A percentile compares a stretch with the other conserved stretches of the same genome.
phyloP scores from a whole-genome alignment of 2,888 invertebrate species.

The Ernsta delagoae region DNA sequence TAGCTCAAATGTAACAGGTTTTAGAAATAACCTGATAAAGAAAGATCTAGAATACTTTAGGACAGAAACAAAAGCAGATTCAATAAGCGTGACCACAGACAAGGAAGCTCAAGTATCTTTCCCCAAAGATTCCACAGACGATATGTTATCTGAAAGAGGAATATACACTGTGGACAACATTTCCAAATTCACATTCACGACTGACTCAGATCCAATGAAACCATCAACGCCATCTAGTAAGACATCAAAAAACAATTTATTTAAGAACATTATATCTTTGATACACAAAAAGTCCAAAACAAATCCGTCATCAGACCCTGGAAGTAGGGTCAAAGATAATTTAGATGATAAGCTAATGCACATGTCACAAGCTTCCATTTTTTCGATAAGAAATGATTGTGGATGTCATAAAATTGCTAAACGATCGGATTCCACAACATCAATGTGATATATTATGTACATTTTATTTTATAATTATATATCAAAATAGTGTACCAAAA shows the following conservation, averaged over 20 bases:
- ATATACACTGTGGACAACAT: constrained; percentile 59
- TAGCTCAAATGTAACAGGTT: constrained; percentile 41
- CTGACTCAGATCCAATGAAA: constrained; percentile 49
- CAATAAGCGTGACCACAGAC: constrained; percentile 54
- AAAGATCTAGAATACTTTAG: constrained; percentile 37
- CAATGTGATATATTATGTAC: constrained; percentile 50
- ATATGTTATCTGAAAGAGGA: constrained; percentile 66
- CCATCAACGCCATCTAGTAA: constrained; percentile 54
- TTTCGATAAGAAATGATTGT: constrained; percentile 60
- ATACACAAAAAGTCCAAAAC: constrained; percentile 56
- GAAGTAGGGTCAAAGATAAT: constrained; percentile 49
- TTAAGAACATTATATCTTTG: constrained; percentile 60
- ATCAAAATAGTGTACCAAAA: no score
- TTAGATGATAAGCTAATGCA: constrained; percentile 65
- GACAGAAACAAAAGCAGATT: constrained; percentile 39
- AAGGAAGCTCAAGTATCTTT: constrained; percentile 67
- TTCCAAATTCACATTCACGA: constrained; percentile 59
- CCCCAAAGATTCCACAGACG: constrained; percentile 72
- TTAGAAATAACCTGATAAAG: constrained; percentile 37
- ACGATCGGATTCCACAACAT: constrained; percentile 61
- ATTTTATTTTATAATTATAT: no score
- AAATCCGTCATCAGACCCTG: constrained; percentile 67
- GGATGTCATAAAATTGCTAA: constrained; percentile 48
- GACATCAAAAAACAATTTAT: constrained; percentile 68
- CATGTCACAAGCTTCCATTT: constrained; percentile 62